phyloP scores from a whole-genome alignment of 2,797 vertebrate species.

The Malacoraja senta region DNA sequence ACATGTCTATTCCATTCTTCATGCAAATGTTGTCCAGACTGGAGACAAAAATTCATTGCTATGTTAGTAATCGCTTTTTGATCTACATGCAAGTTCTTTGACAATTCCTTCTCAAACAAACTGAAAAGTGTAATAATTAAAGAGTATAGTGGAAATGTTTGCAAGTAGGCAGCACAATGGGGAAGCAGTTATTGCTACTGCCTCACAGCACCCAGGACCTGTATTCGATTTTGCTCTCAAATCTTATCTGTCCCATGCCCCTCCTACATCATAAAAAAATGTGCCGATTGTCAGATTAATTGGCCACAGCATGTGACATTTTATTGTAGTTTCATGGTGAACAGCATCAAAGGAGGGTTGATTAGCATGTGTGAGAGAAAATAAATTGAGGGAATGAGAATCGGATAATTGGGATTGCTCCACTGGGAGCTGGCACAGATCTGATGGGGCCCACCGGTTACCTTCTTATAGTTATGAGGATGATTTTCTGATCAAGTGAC shows the following conservation, averaged over 20 bases:
- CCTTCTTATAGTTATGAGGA: neutral
- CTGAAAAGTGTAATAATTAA: neutral
- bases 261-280: too few relatives aligned
- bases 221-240: too few relatives aligned
- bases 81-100: neutral
- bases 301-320: too few relatives aligned
- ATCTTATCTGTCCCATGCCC: too few relatives aligned
- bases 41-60: neutral
- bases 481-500: neutral
- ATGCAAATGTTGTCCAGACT: neutral
- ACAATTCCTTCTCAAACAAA: neutral
- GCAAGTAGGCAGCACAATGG: neutral
- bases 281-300: too few relatives aligned
- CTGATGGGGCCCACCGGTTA: neutral
- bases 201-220: too few relatives aligned
- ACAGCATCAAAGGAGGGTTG: too few relatives aligned
- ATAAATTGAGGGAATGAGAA: too few relatives aligned
- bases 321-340: too few relatives aligned
- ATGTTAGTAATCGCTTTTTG: neutral
- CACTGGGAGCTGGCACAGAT: neutral
- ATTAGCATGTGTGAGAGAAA: too few relatives aligned
- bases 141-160: neutral
- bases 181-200: too few relatives aligned
- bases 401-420: too few relatives aligned
- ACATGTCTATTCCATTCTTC: neutral